These are phyloP conservation scores for Okapia johnstoni DNA, from an alignment of 2,113 vertebrate species.

Conservation along the genomic window DNA sequence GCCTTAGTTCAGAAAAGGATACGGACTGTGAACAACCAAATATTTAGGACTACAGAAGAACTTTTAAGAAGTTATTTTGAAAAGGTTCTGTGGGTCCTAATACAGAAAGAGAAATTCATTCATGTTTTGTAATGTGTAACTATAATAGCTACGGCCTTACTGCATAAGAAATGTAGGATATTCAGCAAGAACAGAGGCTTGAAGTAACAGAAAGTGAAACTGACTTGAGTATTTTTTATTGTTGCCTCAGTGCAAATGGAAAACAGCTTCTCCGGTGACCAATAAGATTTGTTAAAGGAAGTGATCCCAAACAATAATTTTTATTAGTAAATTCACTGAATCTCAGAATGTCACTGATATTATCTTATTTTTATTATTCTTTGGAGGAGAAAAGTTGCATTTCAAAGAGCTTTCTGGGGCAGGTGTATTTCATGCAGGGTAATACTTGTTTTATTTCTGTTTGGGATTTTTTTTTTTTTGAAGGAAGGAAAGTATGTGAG, in stretches of 20 bases:
- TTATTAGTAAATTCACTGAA: background rate
- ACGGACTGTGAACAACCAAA: background rate
- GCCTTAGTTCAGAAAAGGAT: conserved; percentile 4
- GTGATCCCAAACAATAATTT: background rate
- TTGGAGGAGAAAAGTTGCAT: background rate
- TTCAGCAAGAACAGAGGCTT: background rate
- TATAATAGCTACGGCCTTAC: background rate
- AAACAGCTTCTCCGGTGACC: conserved; percentile 11
- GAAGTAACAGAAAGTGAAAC: conserved; percentile 74
- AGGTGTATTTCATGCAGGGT: background rate
- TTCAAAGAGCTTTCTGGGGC: conserved; percentile 33
- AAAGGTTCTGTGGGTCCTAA: conserved; percentile 19
- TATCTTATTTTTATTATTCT: background rate
- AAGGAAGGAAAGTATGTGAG: background rate
- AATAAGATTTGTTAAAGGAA: conserved; percentile 43
- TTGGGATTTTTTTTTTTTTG: background rate
- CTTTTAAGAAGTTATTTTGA: conserved; percentile 33
- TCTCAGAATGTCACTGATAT: background rate
- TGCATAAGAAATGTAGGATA: background rate
- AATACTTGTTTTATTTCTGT: conserved; percentile 25
- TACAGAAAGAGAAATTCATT: background rate
- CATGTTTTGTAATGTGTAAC: background rate
- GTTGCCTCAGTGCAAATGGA: background rate
- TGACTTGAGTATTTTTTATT: conserved; percentile 38
- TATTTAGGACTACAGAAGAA: background rate